phyloP scores from a whole-genome alignment of 2,888 invertebrate species.

The Acleris sparsana region DNA sequence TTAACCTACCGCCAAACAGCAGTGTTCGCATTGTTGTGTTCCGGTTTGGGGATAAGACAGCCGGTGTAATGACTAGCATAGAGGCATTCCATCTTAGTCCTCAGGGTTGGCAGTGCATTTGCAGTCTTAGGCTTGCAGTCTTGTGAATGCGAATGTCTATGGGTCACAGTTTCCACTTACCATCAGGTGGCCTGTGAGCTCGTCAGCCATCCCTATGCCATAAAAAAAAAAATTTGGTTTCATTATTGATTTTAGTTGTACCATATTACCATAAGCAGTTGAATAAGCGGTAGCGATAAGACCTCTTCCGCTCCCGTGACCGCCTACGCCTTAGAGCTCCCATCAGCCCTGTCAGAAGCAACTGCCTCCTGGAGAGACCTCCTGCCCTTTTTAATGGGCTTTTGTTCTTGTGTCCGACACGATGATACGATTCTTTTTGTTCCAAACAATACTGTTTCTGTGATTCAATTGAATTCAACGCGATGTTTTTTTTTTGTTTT shows the following conservation, averaged over 20 bases:
- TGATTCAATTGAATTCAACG: slow-evolving; percentile 27
- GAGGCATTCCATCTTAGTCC: no score
- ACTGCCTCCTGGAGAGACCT: slow-evolving; percentile 35
- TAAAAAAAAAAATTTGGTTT: no score
- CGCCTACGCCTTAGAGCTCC: slow-evolving; percentile 1
- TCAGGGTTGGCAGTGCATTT: no score
- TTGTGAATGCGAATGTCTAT: no score
- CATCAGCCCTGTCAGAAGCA: slow-evolving; percentile 32
- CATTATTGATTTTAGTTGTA: background rate
- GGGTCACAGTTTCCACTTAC: no score
- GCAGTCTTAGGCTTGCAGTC: no score
- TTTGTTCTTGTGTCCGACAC: slow-evolving; percentile 36
- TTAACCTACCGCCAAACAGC: no score
- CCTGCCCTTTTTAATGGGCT: slow-evolving; percentile 35
- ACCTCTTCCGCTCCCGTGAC: slow-evolving; percentile 7
- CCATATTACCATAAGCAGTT: background rate
- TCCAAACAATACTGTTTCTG: slow-evolving; percentile 32
- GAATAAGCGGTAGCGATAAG: background rate
- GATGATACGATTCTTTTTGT: slow-evolving; percentile 32
- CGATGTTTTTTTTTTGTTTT: slow-evolving; percentile 26
- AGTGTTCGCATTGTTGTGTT: no score
- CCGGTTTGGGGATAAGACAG: no score
- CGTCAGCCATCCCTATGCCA: no score
- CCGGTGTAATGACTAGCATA: no score
- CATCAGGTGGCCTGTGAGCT: no score